Percentiles rank a stretch among this genome's conserved stretches.
Evolutionary conservation across 2,113 vertebrate species (phyloP).

Genomic region (Lophura nycthemera): DNA sequence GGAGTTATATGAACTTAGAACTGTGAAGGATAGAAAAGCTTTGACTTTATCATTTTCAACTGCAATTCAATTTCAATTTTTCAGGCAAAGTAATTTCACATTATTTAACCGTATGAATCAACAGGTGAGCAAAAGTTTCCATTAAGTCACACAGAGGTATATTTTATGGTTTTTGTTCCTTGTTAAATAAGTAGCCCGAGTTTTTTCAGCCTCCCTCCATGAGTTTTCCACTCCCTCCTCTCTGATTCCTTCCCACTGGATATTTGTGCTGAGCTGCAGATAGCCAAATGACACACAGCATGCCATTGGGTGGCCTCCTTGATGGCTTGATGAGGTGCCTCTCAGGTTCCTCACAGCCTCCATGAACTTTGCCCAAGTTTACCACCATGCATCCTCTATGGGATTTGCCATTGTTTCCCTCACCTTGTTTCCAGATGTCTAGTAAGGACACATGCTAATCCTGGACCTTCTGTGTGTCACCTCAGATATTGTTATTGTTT

Average conservation of each 20-base stretch:
- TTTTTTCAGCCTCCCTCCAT: neutral
- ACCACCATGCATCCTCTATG: neutral
- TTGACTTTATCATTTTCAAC: neutral
- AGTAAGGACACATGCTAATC: neutral
- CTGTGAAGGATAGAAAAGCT: neutral
- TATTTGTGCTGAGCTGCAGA: neutral
- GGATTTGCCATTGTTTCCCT: neutral
- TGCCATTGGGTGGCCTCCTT: neutral
- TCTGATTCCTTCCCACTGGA: neutral
- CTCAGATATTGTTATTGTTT: neutral
- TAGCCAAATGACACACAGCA: neutral
- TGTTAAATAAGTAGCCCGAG: neutral
- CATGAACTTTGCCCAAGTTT: constrained; percentile 9
- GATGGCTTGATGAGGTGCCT: neutral
- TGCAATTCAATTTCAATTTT: neutral
- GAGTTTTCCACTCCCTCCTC: neutral
- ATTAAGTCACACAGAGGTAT: rapidly evolving
- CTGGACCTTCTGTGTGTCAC: neutral
- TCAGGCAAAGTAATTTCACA: neutral
- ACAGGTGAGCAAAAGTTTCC: neutral
- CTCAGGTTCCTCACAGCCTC: constrained; percentile 28
- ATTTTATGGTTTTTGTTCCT: neutral
- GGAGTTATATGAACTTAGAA: rapidly evolving
- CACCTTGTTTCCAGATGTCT: neutral
- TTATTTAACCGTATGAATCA: neutral